Conservation (phyloP, 2,113 vertebrate species). For the Acanthochromis polyacanthus region DNA sequence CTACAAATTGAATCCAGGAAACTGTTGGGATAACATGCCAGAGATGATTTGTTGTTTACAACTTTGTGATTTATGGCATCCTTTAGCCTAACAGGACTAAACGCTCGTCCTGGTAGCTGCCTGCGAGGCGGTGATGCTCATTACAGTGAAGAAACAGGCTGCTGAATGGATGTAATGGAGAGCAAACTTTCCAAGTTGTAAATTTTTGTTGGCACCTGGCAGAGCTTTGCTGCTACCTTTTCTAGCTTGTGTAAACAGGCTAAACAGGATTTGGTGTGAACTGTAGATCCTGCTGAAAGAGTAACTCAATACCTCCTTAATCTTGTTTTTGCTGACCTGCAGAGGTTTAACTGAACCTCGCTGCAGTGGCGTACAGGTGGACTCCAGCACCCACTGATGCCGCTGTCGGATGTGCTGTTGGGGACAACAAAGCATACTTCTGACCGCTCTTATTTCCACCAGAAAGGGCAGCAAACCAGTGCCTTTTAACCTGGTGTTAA, state of each 20-base stretch:
- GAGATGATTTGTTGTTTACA: conserved; percentile 5
- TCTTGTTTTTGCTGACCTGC: neutral
- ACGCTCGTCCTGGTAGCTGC: neutral
- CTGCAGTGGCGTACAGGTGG: neutral
- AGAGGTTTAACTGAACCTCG: neutral
- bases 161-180: neutral
- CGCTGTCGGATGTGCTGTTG: neutral
- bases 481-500: neutral
- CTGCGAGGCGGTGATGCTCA: neutral
- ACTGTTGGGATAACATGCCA: neutral
- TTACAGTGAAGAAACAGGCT: neutral
- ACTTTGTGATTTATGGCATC: neutral
- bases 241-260: neutral
- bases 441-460: too few relatives aligned
- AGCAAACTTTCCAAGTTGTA: neutral
- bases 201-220: neutral
- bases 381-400: neutral
- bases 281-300: neutral
- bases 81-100: neutral
- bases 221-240: neutral
- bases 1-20: conserved; percentile 18
- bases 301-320: neutral
- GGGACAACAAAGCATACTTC: too few relatives aligned
- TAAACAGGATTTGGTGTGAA: neutral
- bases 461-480: neutral